Base-by-base conservation (phyloP, 2,888 invertebrate genomes). In the Nasonovia ribisnigri region DNA sequence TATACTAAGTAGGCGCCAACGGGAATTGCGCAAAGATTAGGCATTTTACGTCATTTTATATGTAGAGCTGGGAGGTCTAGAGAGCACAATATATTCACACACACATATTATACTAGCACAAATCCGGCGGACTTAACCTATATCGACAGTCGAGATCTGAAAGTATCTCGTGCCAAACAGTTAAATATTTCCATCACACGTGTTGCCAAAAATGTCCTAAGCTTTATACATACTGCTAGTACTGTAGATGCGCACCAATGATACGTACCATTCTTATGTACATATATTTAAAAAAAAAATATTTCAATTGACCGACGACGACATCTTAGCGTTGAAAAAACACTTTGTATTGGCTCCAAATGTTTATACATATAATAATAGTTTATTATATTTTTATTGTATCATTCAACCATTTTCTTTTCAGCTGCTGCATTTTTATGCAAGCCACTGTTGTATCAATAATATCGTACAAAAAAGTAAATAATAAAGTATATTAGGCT, bases 201-300 rank as follows among this genome's bases (percentile, higher is more conserved):
- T 60, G 60, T 86, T 87, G 91, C 91, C 91, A 92, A 86, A 60
- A 86, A 43, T 26, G n/a, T 90, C 77, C 16, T 51, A n/a, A 36
- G 46, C 46, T 92, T 54, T 60, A n/a, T 92, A 57, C 26, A n/a
- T 92, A 57, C n/a, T 11, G 26, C 43, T 43, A n/a, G 46, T 54
- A 20, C 20, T 54, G 5, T 24, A 46, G 43, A 86, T 86, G 57
- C 46, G 13, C 46, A 43, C n/a, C 86, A 24, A 46, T 11, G 84
- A 91, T 91, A 91, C 43, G 84, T 84, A 20, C 36, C 29, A 48
- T 88, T 26, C 13, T 77, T 36, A 29, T n/a, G n/a, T 67, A 67
- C 36, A 36, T 77, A 8, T 57, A 42, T 24, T 48, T 5, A 13
- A 3, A 5, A 26, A 42, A 84, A 36, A 13, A 84, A 36, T 42